Evolutionary conservation across 1,140 invertebrate genomes (phyloP), one percentile per base, ranked within the genome.

Genomic region (Trissolcus basalis): DNA sequence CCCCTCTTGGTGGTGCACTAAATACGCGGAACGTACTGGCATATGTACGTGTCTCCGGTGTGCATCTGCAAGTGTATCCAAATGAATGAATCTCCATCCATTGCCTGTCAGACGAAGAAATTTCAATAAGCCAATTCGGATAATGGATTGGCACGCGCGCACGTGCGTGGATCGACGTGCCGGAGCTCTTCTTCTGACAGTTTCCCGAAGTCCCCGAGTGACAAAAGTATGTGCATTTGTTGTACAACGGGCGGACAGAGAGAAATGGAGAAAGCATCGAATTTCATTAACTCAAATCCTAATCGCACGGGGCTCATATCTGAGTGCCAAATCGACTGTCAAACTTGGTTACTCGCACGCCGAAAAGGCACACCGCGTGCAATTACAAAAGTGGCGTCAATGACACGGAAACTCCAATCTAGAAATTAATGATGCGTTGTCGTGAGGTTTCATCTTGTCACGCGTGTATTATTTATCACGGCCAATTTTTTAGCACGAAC

Each of bases 91-190:
- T 86, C 83, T 81, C 85, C 85, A 86, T 87, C 83, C 82, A 83
- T 86, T 87, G 79, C 74, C 82, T 83, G 85, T 86, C 84, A 82
- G 78, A 49, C 64, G 54, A 79, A 79, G 82, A 87, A 87, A 87
- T 86, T 87, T 87, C 86, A 87, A 87, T 87, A 87, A 87, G 86
- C 85, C 86, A 87, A 87, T 87, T 85, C 84, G 81, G 78, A 83
- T 87, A 87, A 87, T 87, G 85, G 86, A 87, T 87, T 82, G 83
- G 81, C 82, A 83, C 80, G 80, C 84, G 83, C 81, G 81, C 83
- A 81, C 71, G 80, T 70, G 76, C 67, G 71, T 75, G 55, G 70
- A 74, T 74, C 61, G 70, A 74, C 65, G 49, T 68, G 55, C 61
- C 44, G 33, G 50, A 47, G 68, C 68, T 75, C 68, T 53, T 75